These are phyloP conservation scores for Scyliorhinus canicula DNA, from an alignment of 2,797 vertebrate genomes.

Conservation along the genomic window DNA sequence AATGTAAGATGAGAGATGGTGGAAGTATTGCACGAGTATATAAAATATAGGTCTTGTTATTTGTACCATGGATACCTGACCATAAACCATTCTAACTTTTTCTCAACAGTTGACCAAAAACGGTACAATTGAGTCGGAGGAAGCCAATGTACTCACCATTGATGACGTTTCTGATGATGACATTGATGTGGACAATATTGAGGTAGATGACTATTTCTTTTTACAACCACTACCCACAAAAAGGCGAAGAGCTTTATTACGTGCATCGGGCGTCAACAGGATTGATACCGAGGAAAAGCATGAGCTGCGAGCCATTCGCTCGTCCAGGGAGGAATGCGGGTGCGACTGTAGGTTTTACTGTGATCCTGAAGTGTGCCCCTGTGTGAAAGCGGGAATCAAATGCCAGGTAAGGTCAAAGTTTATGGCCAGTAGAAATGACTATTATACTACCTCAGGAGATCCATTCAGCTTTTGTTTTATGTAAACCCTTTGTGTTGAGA, in stretches of 20 bases:
- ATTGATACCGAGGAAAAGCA: conserved; percentile 89
- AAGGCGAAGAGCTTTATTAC: conserved; percentile 76
- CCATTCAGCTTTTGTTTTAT: neutral
- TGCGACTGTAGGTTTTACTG: conserved; percentile 91
- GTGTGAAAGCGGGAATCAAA: conserved; percentile 90
- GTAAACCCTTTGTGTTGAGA: neutral
- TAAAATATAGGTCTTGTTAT: neutral
- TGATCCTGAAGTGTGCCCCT: conserved; percentile 86
- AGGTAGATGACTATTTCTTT: conserved; percentile 91
- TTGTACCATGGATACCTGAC: conserved; percentile 29
- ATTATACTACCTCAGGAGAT: conserved; percentile 4
- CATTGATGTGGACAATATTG: conserved; percentile 81
- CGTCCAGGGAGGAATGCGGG: conserved; percentile 86
- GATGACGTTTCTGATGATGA: conserved; percentile 89
- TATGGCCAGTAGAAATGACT: conserved; percentile 7
- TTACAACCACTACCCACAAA: conserved; percentile 88
- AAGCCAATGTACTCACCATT: conserved; percentile 80
- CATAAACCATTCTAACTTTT: neutral
- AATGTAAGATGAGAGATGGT: neutral
- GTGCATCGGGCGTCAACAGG: conserved; percentile 83
- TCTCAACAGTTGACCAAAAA: conserved; percentile 77
- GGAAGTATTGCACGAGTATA: neutral
- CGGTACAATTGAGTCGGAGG: conserved; percentile 81
- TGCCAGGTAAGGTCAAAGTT: conserved; percentile 72
- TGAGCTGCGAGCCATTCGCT: conserved; percentile 84